Evolutionary conservation across 1,140 invertebrate species (phyloP).

Genomic region (Pectinophora gossypiella): DNA sequence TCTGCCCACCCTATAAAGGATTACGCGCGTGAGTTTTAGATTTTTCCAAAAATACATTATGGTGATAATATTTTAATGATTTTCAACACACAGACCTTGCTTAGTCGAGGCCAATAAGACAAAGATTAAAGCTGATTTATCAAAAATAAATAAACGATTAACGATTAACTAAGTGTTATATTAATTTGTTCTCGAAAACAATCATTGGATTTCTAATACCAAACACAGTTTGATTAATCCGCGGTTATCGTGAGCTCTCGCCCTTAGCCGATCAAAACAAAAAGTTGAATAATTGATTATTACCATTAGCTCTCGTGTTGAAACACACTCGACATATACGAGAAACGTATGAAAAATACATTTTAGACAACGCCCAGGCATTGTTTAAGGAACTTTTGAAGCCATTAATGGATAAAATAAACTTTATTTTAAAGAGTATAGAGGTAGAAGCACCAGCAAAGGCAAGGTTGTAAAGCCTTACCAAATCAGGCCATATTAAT

Average conservation of each 20-base stretch:
- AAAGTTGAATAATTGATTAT: conserved; percentile 47
- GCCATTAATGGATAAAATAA: neutral
- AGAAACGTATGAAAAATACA: conserved; percentile 47
- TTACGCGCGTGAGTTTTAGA: too few species aligned
- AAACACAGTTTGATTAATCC: neutral
- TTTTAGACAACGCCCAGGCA: conserved; percentile 33
- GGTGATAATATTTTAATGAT: too few species aligned
- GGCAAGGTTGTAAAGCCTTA: conserved; percentile 17
- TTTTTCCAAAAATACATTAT: too few species aligned
- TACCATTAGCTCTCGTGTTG: conserved; percentile 51
- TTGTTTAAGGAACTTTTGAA: conserved; percentile 13
- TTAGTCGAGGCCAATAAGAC: too few species aligned
- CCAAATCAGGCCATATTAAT: conserved; percentile 56
- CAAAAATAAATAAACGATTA: too few species aligned
- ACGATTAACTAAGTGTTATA: too few species aligned
- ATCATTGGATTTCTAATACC: too few species aligned
- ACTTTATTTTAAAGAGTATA: neutral
- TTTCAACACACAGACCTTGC: too few species aligned
- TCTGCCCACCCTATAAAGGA: too few species aligned
- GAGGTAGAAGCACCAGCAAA: neutral
- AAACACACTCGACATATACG: conserved; percentile 36
- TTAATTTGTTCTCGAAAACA: too few species aligned
- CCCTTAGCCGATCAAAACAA: neutral
- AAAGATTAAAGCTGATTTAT: too few species aligned
- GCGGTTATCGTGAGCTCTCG: neutral